Base-by-base conservation (phyloP, 2,888 invertebrate species). In the Xestia rhomboidea region DNA sequence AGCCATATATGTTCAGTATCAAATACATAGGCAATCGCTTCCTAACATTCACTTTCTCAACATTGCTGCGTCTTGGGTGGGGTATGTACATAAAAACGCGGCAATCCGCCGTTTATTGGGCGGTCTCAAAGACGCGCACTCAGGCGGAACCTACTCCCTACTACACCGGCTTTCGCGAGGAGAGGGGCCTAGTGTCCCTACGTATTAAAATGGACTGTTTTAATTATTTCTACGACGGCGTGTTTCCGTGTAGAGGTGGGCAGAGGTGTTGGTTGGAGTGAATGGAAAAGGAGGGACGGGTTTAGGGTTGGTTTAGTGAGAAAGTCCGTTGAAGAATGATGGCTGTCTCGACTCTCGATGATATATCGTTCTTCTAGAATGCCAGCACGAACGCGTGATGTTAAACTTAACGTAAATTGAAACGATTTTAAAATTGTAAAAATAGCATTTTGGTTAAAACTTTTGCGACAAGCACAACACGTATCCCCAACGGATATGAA, bases 121-220 rank as follows among this genome's bases (percentile, higher is more conserved):
- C 86, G 86, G 80, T 69, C 63, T 87, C 67, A 63, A 62, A 74
- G 73, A 66, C 57, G 21, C 15, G 73, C 88, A 68, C 51, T 72
- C 76, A 68, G 69, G 83, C 88, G 88, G 63, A 81, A 86, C 86
- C 70, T 27, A 49, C 83, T 81, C 83, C 86, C 88, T 79, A 71
- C 86, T 64, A 78, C 72, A 41, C 8, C 27, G 38, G 82, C 82
- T 77, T 87, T 78, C 82, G 68, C 64, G n/a, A 71, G 73, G 76
- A 87, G 82, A 63, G 88, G 86, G 86, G 86, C 74, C 63, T 44
- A 21, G 15, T 67, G 63, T 75, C 78, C 78, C 74, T 68, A 82
- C 51, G 83, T 73, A 63, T 67, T 85, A 75, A 82, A 85, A 84
- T 82, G 27, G 68, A 64, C 72, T 66, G 68, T 82, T 71, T 71